Evolutionary conservation across 1,140 invertebrate species (phyloP), one percentile per base, ranked within the genome.

Genomic region (Cydia pomonella): DNA sequence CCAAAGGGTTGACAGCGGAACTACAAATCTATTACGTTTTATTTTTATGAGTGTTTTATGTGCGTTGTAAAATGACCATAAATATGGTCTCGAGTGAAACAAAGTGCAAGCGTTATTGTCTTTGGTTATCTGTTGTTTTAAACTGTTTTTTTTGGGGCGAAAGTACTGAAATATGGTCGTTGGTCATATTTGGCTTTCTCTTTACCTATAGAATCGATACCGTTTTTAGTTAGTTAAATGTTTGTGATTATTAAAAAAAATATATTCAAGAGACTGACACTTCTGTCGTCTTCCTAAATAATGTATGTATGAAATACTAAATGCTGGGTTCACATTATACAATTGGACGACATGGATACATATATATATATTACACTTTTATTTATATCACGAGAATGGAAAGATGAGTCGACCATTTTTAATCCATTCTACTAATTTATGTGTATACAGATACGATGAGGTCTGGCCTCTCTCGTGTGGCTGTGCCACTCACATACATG

Each of bases 1-100:
- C 41, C 73, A 82, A 82, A 82, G 79, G 80, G 80, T 82, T 82
- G 75, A 77, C 73, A 77, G 50, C 71, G 74, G 73, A 44, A 62
- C 27, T 47, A 76, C 64, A 69, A 41, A 69, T 69, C 27, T 66
- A 72, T 75, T 53, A 76, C 53, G n/a, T 63, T 72, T 75, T 53
- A 47, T 77, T 79, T 78, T 79, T 82, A 78, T 73, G 73, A 27
- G 23, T 50, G 75, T 82, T 82, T 80, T 80, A 78, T 75, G 74
- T 47, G 25, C 38, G 16, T 27, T 79, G 72, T 82, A 79, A 82
- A 80, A 76, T 63, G 59, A 72, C 73, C 75, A 72, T 80, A 80
- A 82, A 82, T 76, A 78, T 62, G 73, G 72, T 75, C 74, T 64
- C 47, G 59, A 38, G 75, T 73, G 77, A 77, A 74, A 79, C 77